Evolutionary conservation across 2,888 invertebrate genomes (phyloP), one percentile per base, ranked within the genome.

Genomic region (Acanthosoma haemorrhoidale): DNA sequence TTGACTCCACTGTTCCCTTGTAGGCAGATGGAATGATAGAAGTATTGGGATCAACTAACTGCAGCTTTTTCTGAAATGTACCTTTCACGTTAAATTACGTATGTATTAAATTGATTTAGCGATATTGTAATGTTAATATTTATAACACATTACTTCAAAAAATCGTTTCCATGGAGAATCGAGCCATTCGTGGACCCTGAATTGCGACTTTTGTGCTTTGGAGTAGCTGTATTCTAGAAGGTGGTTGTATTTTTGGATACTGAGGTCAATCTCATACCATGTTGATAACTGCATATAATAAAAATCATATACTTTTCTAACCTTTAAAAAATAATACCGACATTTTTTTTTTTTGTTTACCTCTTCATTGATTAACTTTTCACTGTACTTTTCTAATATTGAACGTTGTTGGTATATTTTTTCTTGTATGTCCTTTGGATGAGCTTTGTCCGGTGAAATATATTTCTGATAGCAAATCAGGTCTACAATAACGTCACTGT

Each of bases 401-500:
- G 67, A 13, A 2, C 21, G 43, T 18, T 51, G 11, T n/a, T 6
- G 13, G 21, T 67, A 18, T 31, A 67, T 67, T 51, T 51, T 67
- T 31, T 34, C 2, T 2, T 32, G 31, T 21, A 67, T 6, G 6
- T 67, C 57, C 39, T 51, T 32, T 5, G 67, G 67, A 11, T 32
- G 15, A 9, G 18, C 18, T 18, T 57, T 51, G 8, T 57, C 34
- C 15, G 41, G 32, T 15, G 67, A 51, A 6, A 67, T n/a, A 43
- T 67, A 67, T 51, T 86, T 80, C 77, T 94, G 91, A 79, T 92
- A 91, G 77, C 88, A 86, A 73, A 92, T 91, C 76, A 94, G 82
- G 82, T 94, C 94, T 73, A 94, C 83, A 21, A 93, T 88, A 68
- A 90, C 88, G 81, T 94, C 94, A 79, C 92, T 93, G 80, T 90